A percentile compares a stretch with the other conserved stretches of the same genome.
Evolutionary conservation across 2,888 invertebrate species (phyloP).

Genomic region (Cataglyphis cursor): DNA sequence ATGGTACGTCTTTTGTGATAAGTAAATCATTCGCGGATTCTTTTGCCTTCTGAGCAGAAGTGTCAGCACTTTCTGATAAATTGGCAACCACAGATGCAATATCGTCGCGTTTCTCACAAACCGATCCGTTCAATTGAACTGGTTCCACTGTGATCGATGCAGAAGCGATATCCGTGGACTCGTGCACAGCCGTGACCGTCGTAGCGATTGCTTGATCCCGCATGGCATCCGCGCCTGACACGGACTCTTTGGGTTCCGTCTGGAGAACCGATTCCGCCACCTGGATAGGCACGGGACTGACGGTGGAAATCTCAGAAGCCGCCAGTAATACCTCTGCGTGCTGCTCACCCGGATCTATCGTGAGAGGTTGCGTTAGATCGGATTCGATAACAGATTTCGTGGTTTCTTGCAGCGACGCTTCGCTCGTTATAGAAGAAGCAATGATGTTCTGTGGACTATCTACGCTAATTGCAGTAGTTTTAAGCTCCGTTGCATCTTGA

Average conservation of each 20-base stretch:
- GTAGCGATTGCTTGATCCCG: conserved; percentile 81
- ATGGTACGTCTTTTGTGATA: neutral
- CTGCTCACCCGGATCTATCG: conserved; percentile 55
- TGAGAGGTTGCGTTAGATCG: conserved; percentile 38
- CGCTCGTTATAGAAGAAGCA: neutral
- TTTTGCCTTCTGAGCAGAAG: neutral
- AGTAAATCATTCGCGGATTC: neutral
- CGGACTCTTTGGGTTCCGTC: conserved; percentile 82
- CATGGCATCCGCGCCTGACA: conserved; percentile 77
- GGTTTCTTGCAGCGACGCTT: neutral
- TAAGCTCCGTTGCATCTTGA: neutral
- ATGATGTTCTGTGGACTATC: neutral
- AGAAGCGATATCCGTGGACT: conserved; percentile 68
- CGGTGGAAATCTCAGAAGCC: conserved; percentile 64
- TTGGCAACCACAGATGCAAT: neutral
- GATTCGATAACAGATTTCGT: neutral
- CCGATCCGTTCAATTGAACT: conserved; percentile 53
- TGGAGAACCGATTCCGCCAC: conserved; percentile 85
- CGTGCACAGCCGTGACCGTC: conserved; percentile 78
- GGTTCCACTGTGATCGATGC: conserved; percentile 60
- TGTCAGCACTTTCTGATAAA: neutral
- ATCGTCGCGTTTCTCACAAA: conserved; percentile 12
- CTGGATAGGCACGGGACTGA: conserved; percentile 83
- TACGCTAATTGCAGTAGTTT: neutral
- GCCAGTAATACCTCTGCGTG: conserved; percentile 59